Percentiles rank a stretch among this genome's conserved stretches.
phyloP scores from a whole-genome alignment of 2,113 vertebrate genomes.

The Nyctereutes procyonoides region DNA sequence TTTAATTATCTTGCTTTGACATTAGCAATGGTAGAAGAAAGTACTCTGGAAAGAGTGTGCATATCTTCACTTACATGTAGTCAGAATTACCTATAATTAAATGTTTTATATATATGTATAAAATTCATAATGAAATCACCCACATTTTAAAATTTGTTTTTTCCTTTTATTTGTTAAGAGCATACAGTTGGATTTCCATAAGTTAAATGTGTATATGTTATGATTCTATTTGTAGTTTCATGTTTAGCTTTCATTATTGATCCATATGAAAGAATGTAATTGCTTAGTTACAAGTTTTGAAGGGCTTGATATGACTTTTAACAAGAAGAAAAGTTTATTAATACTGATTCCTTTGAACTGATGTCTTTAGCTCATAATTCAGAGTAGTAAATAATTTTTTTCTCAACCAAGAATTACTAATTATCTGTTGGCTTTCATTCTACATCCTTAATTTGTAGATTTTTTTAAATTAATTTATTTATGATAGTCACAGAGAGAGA shows the following conservation, averaged over 20 bases:
- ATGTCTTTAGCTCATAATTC: background rate
- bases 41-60: background rate
- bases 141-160: constrained; percentile 15
- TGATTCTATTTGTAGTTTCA: background rate
- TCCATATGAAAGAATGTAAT: background rate
- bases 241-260: background rate
- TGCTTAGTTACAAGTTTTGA: background rate
- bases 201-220: background rate
- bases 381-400: constrained; percentile 17
- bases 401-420: background rate
- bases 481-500: too few relatives aligned
- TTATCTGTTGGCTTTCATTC: constrained; percentile 3
- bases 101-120: background rate
- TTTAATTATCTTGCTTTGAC: background rate
- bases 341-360: background rate
- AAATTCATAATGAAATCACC: background rate
- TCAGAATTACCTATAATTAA: background rate
- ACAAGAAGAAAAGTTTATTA: background rate
- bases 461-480: too few relatives aligned
- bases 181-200: background rate
- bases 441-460: background rate
- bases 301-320: background rate
- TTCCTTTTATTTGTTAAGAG: background rate
- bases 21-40: background rate
- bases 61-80: background rate